Percentiles rank a stretch among this genome's conserved stretches.
These are phyloP conservation scores for Erpetoichthys calabaricus DNA, from an alignment of 2,797 vertebrate genomes.

Conservation along the genomic window DNA sequence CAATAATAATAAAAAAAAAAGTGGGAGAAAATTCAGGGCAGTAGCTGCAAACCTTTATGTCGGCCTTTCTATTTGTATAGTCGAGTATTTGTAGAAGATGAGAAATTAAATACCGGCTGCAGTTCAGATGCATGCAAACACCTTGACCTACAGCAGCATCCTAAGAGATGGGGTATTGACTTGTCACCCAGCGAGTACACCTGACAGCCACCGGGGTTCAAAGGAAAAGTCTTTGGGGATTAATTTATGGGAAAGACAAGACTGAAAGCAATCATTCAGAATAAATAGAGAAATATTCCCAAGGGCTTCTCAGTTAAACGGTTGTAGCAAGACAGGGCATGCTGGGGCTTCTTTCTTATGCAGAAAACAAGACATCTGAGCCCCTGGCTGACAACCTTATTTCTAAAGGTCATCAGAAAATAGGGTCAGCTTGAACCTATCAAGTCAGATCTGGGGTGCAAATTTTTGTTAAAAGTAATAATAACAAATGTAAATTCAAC, in stretches of 20 bases:
- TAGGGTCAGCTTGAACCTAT: too few species aligned
- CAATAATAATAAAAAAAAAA: too few species aligned
- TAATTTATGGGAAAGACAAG: constrained; percentile 1
- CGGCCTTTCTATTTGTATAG: too few species aligned
- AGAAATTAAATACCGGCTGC: too few species aligned
- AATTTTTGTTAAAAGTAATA: too few species aligned
- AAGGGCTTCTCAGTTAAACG: background rate
- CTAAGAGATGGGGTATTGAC: background rate
- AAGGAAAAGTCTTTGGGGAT: background rate
- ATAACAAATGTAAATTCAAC: too few species aligned
- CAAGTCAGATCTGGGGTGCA: too few species aligned
- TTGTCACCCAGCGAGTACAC: background rate
- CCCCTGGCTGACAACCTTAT: background rate
- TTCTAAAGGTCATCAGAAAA: background rate
- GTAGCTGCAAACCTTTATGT: too few species aligned
- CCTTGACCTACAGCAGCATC: background rate
- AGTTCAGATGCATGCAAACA: background rate
- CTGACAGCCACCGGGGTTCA: background rate
- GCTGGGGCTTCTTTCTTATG: constrained; percentile 1
- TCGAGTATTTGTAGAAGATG: too few species aligned
- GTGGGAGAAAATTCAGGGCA: too few species aligned
- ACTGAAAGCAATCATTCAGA: constrained; percentile 1
- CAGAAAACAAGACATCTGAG: background rate
- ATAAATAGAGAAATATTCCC: background rate
- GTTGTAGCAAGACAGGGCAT: background rate